phyloP scores from a whole-genome alignment of 2,113 vertebrate species.

The Coryphaenoides rupestris region DNA sequence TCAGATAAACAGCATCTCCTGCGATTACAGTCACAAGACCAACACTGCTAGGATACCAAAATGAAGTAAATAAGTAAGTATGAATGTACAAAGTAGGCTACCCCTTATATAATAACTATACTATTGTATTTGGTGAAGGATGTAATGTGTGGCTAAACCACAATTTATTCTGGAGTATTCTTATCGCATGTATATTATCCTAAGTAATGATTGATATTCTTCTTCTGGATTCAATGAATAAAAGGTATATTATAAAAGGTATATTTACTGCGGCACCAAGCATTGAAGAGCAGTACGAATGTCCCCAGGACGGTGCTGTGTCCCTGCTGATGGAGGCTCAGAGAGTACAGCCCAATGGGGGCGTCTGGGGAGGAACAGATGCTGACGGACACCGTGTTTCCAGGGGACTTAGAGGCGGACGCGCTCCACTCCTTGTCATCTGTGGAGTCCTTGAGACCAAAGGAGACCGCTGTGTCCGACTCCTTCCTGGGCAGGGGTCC shows the following conservation, averaged over 20 bases:
- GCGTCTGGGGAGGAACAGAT: conserved; percentile 71
- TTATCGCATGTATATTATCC: no score
- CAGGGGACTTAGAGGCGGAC: conserved; percentile 41
- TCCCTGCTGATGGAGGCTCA: conserved; percentile 77
- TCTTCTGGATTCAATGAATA: no score
- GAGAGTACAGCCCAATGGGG: conserved; percentile 76
- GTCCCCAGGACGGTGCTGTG: conserved; percentile 67
- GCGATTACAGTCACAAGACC: neutral
- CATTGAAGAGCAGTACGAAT: conserved; percentile 84
- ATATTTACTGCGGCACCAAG: conserved; percentile 83
- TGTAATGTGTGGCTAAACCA: no score
- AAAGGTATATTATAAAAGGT: neutral
- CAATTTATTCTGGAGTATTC: no score
- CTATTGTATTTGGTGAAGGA: no score
- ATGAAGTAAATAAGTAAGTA: no score
- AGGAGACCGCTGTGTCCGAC: conserved; percentile 69
- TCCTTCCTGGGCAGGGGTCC: conserved; percentile 76
- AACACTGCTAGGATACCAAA: no score
- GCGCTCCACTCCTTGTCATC: conserved; percentile 73
- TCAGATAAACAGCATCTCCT: conserved; percentile 82
- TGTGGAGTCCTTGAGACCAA: conserved; percentile 54
- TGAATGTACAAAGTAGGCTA: no score
- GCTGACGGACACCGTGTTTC: conserved; percentile 49
- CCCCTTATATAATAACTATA: no score
- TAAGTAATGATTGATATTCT: no score